Conservation (phyloP, 1,140 invertebrate genomes). For the Vanessa atalanta region DNA sequence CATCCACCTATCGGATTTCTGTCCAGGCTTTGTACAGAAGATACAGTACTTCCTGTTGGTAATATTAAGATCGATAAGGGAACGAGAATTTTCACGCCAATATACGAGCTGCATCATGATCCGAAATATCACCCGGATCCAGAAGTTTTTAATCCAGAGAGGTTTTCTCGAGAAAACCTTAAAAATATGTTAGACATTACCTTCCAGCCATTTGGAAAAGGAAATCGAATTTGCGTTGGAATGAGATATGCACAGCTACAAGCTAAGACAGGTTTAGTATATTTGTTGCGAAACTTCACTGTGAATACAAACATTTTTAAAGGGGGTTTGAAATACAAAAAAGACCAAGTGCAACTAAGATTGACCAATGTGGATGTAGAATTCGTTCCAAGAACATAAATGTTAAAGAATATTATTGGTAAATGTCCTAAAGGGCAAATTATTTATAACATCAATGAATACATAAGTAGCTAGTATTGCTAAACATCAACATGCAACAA, state of each 20-base stretch:
- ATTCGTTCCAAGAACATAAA: conserved; percentile 26
- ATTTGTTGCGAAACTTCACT: conserved; percentile 58
- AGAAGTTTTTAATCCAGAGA: conserved; percentile 72
- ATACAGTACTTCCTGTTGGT: conserved; percentile 49
- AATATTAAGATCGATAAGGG: conserved; percentile 54
- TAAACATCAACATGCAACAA: too few relatives aligned
- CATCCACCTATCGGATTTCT: conserved; percentile 63
- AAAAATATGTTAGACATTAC: conserved; percentile 41
- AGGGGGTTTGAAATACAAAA: conserved; percentile 36
- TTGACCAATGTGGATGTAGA: conserved; percentile 41
- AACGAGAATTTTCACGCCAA: conserved; percentile 51
- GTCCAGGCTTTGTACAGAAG: conserved; percentile 40
- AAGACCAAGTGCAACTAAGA: conserved; percentile 45
- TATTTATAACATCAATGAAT: too few relatives aligned
- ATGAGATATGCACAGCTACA: conserved; percentile 78
- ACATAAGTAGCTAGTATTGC: too few relatives aligned
- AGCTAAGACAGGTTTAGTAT: conserved; percentile 60
- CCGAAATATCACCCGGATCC: conserved; percentile 67
- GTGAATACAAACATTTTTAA: conserved; percentile 37
- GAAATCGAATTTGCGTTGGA: conserved; percentile 82
- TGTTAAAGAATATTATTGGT: too few relatives aligned
- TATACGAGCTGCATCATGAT: conserved; percentile 63
- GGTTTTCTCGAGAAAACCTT: conserved; percentile 63
- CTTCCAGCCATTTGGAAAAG: conserved; percentile 84
- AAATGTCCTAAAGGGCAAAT: too few relatives aligned